These are phyloP conservation scores for Chaetogeoica ovagalla DNA, from an alignment of 2,888 invertebrate species.

Conservation along the genomic window DNA sequence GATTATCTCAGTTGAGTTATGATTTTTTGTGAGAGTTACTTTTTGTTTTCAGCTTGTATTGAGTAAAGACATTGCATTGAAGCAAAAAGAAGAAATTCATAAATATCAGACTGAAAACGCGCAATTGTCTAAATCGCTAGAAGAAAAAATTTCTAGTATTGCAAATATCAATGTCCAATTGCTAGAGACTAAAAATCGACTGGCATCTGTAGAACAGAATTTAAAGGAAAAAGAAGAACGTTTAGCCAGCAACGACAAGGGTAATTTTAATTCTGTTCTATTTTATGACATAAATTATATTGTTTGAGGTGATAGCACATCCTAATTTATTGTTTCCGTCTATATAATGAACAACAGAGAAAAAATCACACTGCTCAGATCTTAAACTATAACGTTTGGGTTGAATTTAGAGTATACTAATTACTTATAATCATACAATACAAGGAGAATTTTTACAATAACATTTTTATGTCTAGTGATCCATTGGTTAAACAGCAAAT, in stretches of 20 bases:
- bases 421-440: too few relatives aligned
- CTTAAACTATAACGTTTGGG: too few relatives aligned
- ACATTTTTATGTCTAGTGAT: conserved; percentile 3
- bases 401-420: too few relatives aligned
- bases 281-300: background rate
- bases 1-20: background rate
- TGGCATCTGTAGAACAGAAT: background rate
- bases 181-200: conserved; percentile 31
- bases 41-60: conserved; percentile 31
- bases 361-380: too few relatives aligned
- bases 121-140: conserved; percentile 20
- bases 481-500: conserved; percentile 48
- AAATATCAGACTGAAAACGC: conserved; percentile 24
- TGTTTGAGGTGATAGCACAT: background rate
- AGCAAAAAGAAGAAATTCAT: conserved; percentile 48
- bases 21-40: background rate
- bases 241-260: conserved; percentile 41
- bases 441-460: background rate
- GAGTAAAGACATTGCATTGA: conserved; percentile 42
- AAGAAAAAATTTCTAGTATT: conserved; percentile 21
- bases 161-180: conserved; percentile 20
- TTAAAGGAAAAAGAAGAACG: conserved; percentile 51
- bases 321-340: too few relatives aligned
- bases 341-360: too few relatives aligned
- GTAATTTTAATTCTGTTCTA: background rate